Base-by-base conservation (phyloP, 2,888 invertebrate genomes). In the Sialis fuliginosa region DNA sequence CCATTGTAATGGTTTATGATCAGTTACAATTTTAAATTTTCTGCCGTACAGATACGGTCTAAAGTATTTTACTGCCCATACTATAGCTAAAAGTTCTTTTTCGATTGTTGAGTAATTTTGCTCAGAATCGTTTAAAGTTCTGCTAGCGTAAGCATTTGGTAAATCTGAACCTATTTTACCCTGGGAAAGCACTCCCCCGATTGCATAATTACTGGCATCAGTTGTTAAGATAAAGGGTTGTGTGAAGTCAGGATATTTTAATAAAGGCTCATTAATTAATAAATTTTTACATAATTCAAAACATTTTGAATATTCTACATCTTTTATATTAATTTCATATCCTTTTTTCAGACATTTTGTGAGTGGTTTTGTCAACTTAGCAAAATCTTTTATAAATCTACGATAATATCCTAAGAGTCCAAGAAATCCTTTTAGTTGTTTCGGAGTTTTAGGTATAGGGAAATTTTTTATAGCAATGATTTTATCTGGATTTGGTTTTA, bases 201-300 rank as follows among this genome's bases (percentile, higher is more conserved):
- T 35, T 1, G 53, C 53, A 10, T 39, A 46, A 13, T 52, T 50
- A 1, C 54, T 55, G 2, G 58, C 57, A 42, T 59, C 58, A 0
- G 54, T 55, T 0, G 57, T 57, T 3, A 60, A 35, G 6, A 57
- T 39, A 39, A 60, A 60, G 30, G 54, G 52, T 48, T 51, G 49
- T 10, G 42, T 44, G 33, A 55, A 56, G 48, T 57, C 52, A 10
- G 55, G 54, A 39, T 52, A 54, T 50, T 52, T 52, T 9, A 57
- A 45, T 9, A 56, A 47, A 6, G 56, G 56, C 7, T 50, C 32
- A n/a, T 44, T 48, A 2, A 50, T 55, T 30, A 59, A 44, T 12
- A 52, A 42, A 3, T 49, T 33, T 52, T 57, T 58, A 32, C 53
- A 54, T 1, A 35, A 44, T 5, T 57, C 49, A 32, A 54, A 54